A percentile compares a stretch with the other conserved stretches of the same genome.
phyloP scores from a whole-genome alignment of 2,113 vertebrate genomes.

The Sterrhoptilus dennistouni region DNA sequence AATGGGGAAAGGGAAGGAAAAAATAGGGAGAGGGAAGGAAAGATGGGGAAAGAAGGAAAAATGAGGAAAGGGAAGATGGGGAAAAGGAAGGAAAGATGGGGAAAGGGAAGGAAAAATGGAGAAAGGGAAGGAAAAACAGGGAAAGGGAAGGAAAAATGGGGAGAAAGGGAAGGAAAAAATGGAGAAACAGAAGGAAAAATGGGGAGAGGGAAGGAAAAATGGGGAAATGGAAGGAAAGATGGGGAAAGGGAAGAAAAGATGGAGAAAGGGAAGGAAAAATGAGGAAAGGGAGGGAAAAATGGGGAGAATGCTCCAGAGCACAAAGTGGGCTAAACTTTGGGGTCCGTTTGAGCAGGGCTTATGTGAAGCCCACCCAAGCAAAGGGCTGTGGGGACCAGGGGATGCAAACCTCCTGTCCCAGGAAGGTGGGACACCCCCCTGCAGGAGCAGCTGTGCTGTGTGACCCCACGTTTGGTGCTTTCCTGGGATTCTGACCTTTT shows the following conservation, averaged over 20 bases:
- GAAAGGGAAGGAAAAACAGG: neutral
- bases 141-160: rapidly evolving
- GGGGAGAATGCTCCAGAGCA: neutral
- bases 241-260: rapidly evolving
- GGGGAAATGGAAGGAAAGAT: neutral
- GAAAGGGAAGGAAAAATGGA: rapidly evolving
- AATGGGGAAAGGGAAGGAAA: rapidly evolving
- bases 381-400: rapidly evolving
- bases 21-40: rapidly evolving
- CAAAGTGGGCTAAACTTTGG: neutral
- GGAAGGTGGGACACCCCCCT: neutral
- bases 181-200: rapidly evolving
- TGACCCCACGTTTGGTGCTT: neutral
- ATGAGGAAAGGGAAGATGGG: rapidly evolving
- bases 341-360: neutral
- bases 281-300: rapidly evolving
- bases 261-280: rapidly evolving
- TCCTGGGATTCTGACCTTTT: neutral
- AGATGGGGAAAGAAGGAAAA: rapidly evolving
- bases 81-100: rapidly evolving
- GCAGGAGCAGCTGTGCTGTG: rapidly evolving
- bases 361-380: rapidly evolving
- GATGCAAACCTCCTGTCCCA: neutral
- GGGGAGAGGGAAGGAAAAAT: rapidly evolving
- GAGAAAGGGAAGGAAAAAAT: neutral